Evolutionary conservation across 1,140 invertebrate genomes (phyloP).

Genomic region (Lanistes nyassanus): DNA sequence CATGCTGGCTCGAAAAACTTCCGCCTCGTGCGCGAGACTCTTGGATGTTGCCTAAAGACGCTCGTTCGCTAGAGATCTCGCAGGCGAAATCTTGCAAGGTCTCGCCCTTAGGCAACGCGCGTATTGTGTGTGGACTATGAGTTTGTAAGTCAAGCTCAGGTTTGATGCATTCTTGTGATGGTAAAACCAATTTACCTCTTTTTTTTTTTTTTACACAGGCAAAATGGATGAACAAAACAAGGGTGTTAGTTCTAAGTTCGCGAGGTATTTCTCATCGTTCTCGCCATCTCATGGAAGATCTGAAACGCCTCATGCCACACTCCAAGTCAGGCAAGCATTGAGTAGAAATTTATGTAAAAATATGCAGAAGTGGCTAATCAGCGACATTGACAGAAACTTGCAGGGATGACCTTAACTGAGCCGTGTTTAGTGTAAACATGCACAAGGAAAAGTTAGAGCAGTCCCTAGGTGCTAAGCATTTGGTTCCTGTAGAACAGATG

Average conservation of each 20-base stretch:
- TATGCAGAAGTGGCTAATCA: neutral
- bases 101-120: no score
- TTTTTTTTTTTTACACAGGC: slow-evolving; percentile 39
- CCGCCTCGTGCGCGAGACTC: no score
- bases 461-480: no score
- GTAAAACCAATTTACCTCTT: slow-evolving; percentile 12
- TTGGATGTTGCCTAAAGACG: no score
- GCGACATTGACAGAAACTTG: neutral
- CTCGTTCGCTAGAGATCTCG: no score
- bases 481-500: no score
- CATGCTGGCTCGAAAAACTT: no score
- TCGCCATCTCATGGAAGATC: slow-evolving; percentile 95
- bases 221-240: slow-evolving; percentile 90
- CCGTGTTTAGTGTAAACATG: no score
- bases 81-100: no score
- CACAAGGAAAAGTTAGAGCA: no score
- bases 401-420: no score
- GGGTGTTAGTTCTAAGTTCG: slow-evolving; percentile 90
- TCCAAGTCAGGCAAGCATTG: slow-evolving; percentile 75
- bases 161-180: neutral
- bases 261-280: slow-evolving; percentile 90
- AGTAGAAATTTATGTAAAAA: neutral
- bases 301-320: slow-evolving; percentile 93
- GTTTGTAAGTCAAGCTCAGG: neutral
- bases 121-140: neutral